Evolutionary conservation across 2,888 invertebrate species (phyloP).

Genomic region (Ctena decussata): DNA sequence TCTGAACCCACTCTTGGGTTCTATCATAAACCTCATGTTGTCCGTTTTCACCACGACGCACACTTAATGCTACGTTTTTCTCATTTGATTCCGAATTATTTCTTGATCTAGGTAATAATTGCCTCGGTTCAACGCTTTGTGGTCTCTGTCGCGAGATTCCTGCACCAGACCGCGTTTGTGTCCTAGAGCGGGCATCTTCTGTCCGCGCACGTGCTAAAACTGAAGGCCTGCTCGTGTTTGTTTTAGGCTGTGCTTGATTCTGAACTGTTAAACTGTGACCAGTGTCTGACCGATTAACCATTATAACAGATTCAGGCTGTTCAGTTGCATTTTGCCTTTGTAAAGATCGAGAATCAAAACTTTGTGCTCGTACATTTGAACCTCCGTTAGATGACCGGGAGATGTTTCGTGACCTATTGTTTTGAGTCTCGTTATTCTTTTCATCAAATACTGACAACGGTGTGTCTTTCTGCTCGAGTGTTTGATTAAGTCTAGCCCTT

Average conservation of each 20-base stretch:
- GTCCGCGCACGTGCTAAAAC: constrained; percentile 69
- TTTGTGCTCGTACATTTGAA: constrained; percentile 38
- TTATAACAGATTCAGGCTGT: constrained; percentile 64
- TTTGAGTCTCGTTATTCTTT: constrained; percentile 14
- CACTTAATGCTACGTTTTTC: constrained; percentile 41
- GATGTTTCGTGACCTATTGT: background rate
- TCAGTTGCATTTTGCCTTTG: constrained; percentile 51
- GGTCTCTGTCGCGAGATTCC: constrained; percentile 59
- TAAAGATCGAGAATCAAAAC: constrained; percentile 50
- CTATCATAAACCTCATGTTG: constrained; percentile 68
- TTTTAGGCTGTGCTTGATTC: constrained; percentile 44
- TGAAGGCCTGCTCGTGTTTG: constrained; percentile 34
- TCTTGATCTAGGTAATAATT: constrained; percentile 45
- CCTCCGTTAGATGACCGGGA: constrained; percentile 31
- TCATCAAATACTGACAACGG: constrained; percentile 56
- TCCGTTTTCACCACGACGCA: constrained; percentile 58
- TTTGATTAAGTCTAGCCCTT: constrained; percentile 47
- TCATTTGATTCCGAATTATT: constrained; percentile 32
- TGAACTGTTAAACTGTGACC: constrained; percentile 66
- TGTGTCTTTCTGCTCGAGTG: constrained; percentile 46
- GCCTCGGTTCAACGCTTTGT: constrained; percentile 68
- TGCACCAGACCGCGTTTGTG: constrained; percentile 26
- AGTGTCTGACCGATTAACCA: constrained; percentile 68
- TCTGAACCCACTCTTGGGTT: constrained; percentile 81
- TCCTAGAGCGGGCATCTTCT: constrained; percentile 46